phyloP scores from a whole-genome alignment of 1,140 invertebrate species.

The Aleiodes sp. region DNA sequence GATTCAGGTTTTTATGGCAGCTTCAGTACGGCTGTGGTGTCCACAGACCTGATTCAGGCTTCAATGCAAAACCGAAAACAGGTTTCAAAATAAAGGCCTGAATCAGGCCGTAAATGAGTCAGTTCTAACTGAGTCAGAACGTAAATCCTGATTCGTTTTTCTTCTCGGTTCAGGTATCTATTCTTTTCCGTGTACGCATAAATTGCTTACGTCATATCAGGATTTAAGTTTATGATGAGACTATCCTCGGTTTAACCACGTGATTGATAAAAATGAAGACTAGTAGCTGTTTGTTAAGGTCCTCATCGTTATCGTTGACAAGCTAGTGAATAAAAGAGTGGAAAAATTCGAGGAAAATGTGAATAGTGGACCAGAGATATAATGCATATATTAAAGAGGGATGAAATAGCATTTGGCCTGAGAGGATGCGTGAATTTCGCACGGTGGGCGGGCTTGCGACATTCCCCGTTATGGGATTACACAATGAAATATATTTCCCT shows the following conservation, averaged over 20 bases:
- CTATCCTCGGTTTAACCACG: not conserved
- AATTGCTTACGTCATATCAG: not conserved
- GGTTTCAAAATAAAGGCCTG: no score
- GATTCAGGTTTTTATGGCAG: no score
- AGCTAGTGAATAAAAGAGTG: no score
- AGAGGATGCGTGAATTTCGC: conserved; percentile 29
- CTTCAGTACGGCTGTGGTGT: no score
- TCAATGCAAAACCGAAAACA: no score
- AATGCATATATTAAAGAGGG: not conserved
- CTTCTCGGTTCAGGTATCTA: not conserved
- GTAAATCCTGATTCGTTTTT: not conserved
- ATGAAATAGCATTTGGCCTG: not conserved
- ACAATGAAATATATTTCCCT: conserved; percentile 63
- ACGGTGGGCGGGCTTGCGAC: conserved; percentile 28
- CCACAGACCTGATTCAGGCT: no score
- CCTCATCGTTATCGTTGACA: not conserved
- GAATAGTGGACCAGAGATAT: conserved; percentile 1
- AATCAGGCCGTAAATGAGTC: no score
- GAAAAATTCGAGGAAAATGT: not conserved
- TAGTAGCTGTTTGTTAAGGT: not conserved
- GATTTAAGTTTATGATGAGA: not conserved
- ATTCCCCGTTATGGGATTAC: conserved; percentile 49
- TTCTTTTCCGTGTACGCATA: not conserved
- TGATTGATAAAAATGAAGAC: conserved; percentile 8
- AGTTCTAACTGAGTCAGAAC: no score